phyloP scores from a whole-genome alignment of 2,888 invertebrate species.

The Abrostola tripartita region DNA sequence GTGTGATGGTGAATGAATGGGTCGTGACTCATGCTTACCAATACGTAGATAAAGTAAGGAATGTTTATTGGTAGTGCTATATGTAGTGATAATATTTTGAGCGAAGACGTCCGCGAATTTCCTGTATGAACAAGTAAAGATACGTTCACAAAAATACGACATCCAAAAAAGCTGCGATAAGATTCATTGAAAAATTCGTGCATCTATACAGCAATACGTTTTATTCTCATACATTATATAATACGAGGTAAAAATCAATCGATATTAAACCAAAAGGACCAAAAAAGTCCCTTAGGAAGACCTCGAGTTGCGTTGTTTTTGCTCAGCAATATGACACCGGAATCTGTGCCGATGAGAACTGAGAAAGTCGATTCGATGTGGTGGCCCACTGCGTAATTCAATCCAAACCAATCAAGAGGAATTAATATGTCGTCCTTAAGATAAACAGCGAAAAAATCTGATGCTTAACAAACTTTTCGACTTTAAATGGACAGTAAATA shows the following conservation, averaged over 20 bases:
- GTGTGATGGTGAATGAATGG: slow-evolving; percentile 49
- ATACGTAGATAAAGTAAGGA: slow-evolving; percentile 38
- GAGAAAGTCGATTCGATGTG: slow-evolving; percentile 62
- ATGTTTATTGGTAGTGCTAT: slow-evolving; percentile 25
- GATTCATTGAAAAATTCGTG: not conserved
- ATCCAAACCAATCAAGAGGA: slow-evolving; percentile 70
- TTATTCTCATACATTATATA: no score
- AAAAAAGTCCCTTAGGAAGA: slow-evolving; percentile 28
- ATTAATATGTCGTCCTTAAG: slow-evolving; percentile 76
- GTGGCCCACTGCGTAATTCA: slow-evolving; percentile 72
- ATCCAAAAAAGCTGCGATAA: not conserved
- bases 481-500: no score
- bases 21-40: slow-evolving; percentile 23
- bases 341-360: slow-evolving; percentile 68
- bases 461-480: slow-evolving; percentile 7
- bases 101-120: not conserved
- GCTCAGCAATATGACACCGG: slow-evolving; percentile 74
- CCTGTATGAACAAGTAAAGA: not conserved
- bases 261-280: slow-evolving; percentile 9
- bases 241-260: not conserved
- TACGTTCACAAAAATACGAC: no score
- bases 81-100: slow-evolving; percentile 8
- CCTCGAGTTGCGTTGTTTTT: slow-evolving; percentile 48
- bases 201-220: no score
- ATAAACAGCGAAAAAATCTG: slow-evolving; percentile 40